Evolutionary conservation across 1,140 invertebrate species (phyloP).

Genomic region (Euura lappo): DNA sequence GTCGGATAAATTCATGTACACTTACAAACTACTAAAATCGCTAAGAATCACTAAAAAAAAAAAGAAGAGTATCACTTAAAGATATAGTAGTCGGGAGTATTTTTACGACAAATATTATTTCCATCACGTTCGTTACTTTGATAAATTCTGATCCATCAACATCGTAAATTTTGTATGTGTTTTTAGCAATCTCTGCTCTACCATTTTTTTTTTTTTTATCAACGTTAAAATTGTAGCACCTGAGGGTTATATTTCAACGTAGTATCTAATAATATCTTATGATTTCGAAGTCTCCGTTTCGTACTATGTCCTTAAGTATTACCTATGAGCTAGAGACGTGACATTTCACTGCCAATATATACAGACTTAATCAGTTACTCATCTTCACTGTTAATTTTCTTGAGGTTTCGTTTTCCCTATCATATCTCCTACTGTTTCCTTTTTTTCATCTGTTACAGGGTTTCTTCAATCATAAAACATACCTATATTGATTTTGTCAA

Average conservation of each 20-base stretch:
- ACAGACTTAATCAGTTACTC: background rate
- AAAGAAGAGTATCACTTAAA: background rate
- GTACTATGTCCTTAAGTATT: conserved; percentile 5
- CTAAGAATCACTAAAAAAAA: conserved; percentile 33
- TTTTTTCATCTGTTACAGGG: no score
- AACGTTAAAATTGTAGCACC: no score
- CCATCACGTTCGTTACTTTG: background rate
- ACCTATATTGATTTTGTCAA: no score
- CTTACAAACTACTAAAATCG: conserved; percentile 28
- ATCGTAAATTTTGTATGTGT: no score
- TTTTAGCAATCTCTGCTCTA: no score
- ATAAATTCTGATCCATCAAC: background rate
- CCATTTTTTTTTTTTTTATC: no score
- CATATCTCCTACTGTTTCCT: no score
- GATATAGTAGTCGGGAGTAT: background rate
- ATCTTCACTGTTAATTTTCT: background rate
- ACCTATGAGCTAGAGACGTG: background rate
- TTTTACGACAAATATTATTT: background rate
- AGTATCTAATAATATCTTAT: background rate
- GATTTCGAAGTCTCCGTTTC: background rate
- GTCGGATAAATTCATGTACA: conserved; percentile 27
- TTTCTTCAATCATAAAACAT: no score
- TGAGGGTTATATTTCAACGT: background rate
- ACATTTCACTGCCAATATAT: conserved; percentile 7
- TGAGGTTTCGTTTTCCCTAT: no score